Conservation (phyloP, 2,113 vertebrate species). For the Etheostoma spectabile region DNA sequence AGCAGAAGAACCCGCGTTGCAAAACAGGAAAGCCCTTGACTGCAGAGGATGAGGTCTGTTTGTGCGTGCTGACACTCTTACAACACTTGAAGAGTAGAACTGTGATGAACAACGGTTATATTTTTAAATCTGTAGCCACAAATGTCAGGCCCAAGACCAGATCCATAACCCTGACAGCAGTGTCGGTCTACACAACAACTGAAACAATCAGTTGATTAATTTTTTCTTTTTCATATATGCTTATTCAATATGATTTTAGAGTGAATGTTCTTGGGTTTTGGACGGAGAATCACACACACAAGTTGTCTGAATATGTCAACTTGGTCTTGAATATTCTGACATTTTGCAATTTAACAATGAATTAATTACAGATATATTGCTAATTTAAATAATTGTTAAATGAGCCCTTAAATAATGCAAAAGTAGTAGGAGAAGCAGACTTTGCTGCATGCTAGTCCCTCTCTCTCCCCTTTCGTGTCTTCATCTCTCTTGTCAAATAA, state of each 20-base stretch:
- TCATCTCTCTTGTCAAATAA: no score
- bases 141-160: background rate
- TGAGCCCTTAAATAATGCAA: background rate
- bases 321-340: no score
- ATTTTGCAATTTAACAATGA: background rate
- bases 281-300: no score
- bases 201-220: background rate
- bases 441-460: no score
- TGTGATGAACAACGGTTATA: background rate
- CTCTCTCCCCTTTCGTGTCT: no score
- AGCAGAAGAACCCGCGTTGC: conserved; percentile 30
- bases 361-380: background rate
- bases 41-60: background rate
- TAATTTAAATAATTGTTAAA: no score
- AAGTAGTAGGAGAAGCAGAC: no score
- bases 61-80: background rate
- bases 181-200: background rate
- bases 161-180: background rate
- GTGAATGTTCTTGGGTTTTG: background rate
- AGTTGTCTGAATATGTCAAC: no score
- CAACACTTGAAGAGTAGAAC: background rate
- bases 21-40: conserved; percentile 13
- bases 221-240: background rate
- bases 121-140: background rate
- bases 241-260: background rate